Conservation (phyloP, 2,113 vertebrate species). For the Gadus chalcogrammus region DNA sequence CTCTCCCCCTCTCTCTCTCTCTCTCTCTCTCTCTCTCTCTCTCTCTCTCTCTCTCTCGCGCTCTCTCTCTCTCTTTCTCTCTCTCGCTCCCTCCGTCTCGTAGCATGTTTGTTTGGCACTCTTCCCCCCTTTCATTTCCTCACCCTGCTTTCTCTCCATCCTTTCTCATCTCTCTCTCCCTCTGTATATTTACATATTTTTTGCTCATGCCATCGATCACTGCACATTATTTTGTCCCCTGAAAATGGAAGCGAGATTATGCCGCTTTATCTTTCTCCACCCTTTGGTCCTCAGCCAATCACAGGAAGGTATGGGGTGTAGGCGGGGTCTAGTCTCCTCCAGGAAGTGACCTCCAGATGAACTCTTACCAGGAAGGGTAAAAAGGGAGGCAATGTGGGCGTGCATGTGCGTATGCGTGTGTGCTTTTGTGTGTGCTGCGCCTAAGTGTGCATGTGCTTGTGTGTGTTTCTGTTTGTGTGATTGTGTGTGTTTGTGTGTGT, state of each 20-base stretch:
- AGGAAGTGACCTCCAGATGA: slow-evolving; percentile 39
- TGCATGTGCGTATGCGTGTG: not conserved
- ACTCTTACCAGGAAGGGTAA: slow-evolving; percentile 29
- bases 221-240: not conserved
- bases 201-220: slow-evolving; percentile 6
- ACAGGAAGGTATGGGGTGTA: slow-evolving; percentile 5
- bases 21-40: too few relatives aligned
- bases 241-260: not conserved
- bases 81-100: not conserved
- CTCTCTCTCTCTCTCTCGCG: too few relatives aligned
- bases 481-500: too few relatives aligned
- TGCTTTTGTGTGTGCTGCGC: not conserved
- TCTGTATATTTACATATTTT: slow-evolving; percentile 7
- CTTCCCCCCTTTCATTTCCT: not conserved
- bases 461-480: slow-evolving; percentile 10
- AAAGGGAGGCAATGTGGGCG: slow-evolving; percentile 22
- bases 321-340: slow-evolving; percentile 1
- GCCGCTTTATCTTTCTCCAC: not conserved
- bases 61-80: slow-evolving; percentile 1
- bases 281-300: slow-evolving; percentile 1
- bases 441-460: not conserved
- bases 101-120: too few relatives aligned
- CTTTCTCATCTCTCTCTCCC: slow-evolving; percentile 1
- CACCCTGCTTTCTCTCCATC: not conserved
- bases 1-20: too few relatives aligned